Evolutionary conservation across 2,797 vertebrate genomes (phyloP), one percentile per base, ranked within the genome.

Genomic region (Esox lucius): DNA sequence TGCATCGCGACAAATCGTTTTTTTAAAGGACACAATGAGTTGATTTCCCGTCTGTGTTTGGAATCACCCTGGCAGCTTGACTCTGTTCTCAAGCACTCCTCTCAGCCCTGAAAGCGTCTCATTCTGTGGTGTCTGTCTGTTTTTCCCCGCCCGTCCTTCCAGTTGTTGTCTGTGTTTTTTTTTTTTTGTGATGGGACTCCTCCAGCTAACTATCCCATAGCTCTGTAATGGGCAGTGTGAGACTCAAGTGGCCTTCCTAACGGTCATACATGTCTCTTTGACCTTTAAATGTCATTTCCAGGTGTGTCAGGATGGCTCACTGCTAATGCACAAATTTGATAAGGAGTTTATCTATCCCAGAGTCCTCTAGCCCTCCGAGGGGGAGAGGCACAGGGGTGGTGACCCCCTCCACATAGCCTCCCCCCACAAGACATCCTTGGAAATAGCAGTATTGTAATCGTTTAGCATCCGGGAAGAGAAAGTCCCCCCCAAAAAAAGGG

Each of bases 221-320:
- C 67, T 48, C 78, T 68, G 49, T 74, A 81, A 75, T 80, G 80
- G 80, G 78, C 77, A 73, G 80, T 65, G 75, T 70, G 80, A 84
- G 80, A 81, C 77, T 79, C 70, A 15, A 28, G 70, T 75, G 19
- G 39, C 79, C 78, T 71, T 73, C 53, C 66, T 49, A 70, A 69
- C 39, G 42, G 33, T 69, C 19, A 59, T 78, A 84, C 82, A 73
- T 85, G 87, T 82, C 64, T 75, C 85, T 87, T 82, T 91, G 91
- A 90, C 91, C 89, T 92, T 91, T 90, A 90, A 87, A 91, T 91
- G 85, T 79, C 80, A 84, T 88, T 87, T 88, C 80, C 83, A 90
- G 87, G 86, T 87, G 85, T 84, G 84, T 87, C 76, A 79, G 75
- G 78, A 82, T 24, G 22, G 76, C 78, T 84, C 46, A n/a, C 76